These are phyloP conservation scores for Cryptophagus acutangulus DNA, from an alignment of 2,888 invertebrate species.

Conservation along the genomic window DNA sequence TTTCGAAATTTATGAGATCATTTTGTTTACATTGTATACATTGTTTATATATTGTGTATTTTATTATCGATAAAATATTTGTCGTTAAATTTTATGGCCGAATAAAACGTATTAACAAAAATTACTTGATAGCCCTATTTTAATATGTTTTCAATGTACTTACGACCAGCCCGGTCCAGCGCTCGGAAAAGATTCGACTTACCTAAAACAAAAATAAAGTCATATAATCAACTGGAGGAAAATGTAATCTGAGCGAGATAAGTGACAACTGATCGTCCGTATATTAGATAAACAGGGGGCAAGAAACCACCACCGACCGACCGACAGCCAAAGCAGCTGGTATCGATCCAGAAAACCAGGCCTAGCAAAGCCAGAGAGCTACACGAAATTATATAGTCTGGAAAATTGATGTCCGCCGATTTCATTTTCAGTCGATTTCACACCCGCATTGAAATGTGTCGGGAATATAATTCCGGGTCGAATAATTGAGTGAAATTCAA, in stretches of 20 bases:
- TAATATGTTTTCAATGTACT: too few relatives aligned
- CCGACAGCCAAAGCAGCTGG: slow-evolving; percentile 19
- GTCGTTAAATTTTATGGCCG: slow-evolving; percentile 31
- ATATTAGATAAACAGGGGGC: too few relatives aligned
- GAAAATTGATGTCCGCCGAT: slow-evolving; percentile 47
- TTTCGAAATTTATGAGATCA: slow-evolving; percentile 32
- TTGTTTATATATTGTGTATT: slow-evolving; percentile 28
- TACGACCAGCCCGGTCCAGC: too few relatives aligned
- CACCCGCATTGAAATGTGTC: slow-evolving; percentile 43
- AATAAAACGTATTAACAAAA: slow-evolving; percentile 21
- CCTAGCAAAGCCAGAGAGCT: slow-evolving; percentile 15
- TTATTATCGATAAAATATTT: slow-evolving; percentile 32
- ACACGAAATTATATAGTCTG: slow-evolving; percentile 43
- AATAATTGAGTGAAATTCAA: slow-evolving; percentile 44
- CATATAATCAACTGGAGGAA: too few relatives aligned
- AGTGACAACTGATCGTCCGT: too few relatives aligned
- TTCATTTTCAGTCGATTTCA: slow-evolving; percentile 47
- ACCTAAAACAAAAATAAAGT: too few relatives aligned
- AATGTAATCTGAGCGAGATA: too few relatives aligned
- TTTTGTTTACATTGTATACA: slow-evolving; percentile 29
- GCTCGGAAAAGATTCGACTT: too few relatives aligned
- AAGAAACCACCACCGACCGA: slow-evolving; percentile 16
- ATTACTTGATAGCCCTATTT: too few relatives aligned
- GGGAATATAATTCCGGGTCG: slow-evolving; percentile 42
- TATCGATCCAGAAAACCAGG: slow-evolving; percentile 24